Evolutionary conservation across 2,797 vertebrate species (phyloP).

Genomic region (Martes flavigula): DNA sequence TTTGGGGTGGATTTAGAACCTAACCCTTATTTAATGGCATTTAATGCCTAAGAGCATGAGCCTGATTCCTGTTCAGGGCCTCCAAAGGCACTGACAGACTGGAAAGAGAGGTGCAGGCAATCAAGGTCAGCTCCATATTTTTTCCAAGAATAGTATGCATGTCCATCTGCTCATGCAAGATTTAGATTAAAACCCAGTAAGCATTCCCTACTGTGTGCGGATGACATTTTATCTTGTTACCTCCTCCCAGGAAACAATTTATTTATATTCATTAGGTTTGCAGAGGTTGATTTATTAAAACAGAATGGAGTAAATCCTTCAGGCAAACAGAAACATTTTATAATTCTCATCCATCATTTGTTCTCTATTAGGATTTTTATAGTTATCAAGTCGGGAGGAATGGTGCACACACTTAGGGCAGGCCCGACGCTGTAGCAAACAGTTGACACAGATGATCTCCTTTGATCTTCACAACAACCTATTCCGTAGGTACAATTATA

Average conservation of each 20-base stretch:
- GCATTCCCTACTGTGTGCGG: background rate
- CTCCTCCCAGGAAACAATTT: slow-evolving; percentile 29
- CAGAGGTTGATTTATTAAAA: slow-evolving; percentile 50
- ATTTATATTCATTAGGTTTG: slow-evolving; percentile 59
- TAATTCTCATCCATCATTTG: slow-evolving; percentile 57
- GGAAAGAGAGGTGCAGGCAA: background rate
- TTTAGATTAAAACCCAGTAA: slow-evolving; percentile 40
- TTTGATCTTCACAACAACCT: background rate
- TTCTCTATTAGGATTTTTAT: slow-evolving; percentile 49
- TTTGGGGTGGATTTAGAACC: background rate
- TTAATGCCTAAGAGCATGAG: background rate
- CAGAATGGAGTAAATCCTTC: slow-evolving; percentile 49
- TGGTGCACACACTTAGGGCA: background rate
- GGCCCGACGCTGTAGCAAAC: background rate
- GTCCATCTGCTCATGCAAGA: background rate
- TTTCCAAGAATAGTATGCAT: background rate
- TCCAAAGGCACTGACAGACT: background rate
- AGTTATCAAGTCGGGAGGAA: slow-evolving; percentile 28
- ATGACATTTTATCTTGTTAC: background rate
- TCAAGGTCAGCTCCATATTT: background rate
- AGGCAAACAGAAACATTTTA: slow-evolving; percentile 61
- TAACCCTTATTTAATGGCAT: slow-evolving; percentile 23
- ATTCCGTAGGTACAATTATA: background rate
- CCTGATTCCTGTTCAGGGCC: background rate
- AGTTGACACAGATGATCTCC: slow-evolving; percentile 4